phyloP scores from a whole-genome alignment of 2,888 invertebrate species.

The Cantharis nigra region DNA sequence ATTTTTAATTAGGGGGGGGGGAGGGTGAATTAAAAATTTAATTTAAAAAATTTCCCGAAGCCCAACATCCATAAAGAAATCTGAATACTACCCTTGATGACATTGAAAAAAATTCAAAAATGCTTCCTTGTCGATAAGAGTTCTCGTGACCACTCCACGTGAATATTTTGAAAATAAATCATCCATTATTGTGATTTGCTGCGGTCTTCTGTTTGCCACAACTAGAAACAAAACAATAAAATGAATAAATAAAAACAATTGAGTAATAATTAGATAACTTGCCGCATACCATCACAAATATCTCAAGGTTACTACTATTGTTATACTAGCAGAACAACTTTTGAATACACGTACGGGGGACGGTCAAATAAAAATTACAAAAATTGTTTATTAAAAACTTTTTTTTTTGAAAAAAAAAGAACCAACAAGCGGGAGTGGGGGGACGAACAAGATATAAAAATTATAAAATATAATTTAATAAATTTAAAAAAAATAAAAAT shows the following conservation, averaged over 20 bases:
- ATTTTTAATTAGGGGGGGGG: no score
- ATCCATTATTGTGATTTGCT: no score
- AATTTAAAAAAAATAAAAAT: no score
- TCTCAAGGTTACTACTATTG: background rate
- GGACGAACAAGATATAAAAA: background rate
- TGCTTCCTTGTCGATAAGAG: background rate
- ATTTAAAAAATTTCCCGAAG: no score
- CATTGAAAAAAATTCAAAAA: background rate
- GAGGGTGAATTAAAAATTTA: no score
- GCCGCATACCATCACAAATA: background rate
- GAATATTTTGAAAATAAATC: background rate
- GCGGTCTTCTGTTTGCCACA: background rate
- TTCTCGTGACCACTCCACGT: background rate
- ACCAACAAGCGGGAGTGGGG: no score
- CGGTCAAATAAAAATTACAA: background rate
- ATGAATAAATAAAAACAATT: background rate
- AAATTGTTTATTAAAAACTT: no score
- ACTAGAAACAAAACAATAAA: background rate
- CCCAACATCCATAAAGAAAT: no score
- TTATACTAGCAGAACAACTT: background rate
- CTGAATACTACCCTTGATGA: background rate
- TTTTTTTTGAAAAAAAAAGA: no score
- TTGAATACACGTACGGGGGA: background rate
- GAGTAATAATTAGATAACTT: background rate
- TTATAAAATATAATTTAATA: no score